These are phyloP conservation scores for Toxotes lorentzi DNA, from an alignment of 2,797 vertebrate species.

Conservation along the genomic window DNA sequence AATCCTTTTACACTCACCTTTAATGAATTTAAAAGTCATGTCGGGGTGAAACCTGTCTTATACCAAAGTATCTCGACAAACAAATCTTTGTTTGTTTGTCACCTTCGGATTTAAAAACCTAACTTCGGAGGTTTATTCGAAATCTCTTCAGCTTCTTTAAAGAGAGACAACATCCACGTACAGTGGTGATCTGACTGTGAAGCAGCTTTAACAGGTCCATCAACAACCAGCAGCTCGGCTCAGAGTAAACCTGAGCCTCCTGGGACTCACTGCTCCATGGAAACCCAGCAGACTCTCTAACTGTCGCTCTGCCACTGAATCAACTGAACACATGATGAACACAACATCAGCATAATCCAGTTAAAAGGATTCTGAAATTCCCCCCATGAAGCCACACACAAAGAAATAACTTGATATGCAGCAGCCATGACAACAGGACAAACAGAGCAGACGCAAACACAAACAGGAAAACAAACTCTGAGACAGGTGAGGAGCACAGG, in stretches of 20 bases:
- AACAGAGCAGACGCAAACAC: background rate
- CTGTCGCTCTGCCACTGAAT: background rate
- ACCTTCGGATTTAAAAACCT: too few relatives aligned
- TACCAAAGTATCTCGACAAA: too few relatives aligned
- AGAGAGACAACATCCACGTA: too few relatives aligned
- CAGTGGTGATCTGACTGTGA: background rate
- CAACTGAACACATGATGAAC: slow-evolving; percentile 7
- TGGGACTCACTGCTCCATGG: background rate
- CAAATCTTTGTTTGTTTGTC: too few relatives aligned
- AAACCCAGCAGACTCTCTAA: slow-evolving; percentile 9
- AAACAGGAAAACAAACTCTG: too few relatives aligned
- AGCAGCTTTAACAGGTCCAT: background rate
- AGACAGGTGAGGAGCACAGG: too few relatives aligned
- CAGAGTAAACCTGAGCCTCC: background rate
- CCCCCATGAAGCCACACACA: background rate
- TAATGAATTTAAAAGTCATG: too few relatives aligned
- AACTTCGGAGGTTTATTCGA: too few relatives aligned
- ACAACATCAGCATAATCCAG: slow-evolving; percentile 19
- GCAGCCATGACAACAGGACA: background rate
- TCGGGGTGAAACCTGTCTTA: too few relatives aligned
- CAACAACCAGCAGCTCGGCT: background rate
- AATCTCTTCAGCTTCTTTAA: too few relatives aligned
- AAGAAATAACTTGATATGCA: background rate
- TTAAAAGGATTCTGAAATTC: slow-evolving; percentile 1
- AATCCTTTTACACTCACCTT: too few relatives aligned